Percentiles rank a stretch among this genome's conserved stretches.
phyloP scores from a whole-genome alignment of 1,140 invertebrate genomes.

The Amyelois transitella region DNA sequence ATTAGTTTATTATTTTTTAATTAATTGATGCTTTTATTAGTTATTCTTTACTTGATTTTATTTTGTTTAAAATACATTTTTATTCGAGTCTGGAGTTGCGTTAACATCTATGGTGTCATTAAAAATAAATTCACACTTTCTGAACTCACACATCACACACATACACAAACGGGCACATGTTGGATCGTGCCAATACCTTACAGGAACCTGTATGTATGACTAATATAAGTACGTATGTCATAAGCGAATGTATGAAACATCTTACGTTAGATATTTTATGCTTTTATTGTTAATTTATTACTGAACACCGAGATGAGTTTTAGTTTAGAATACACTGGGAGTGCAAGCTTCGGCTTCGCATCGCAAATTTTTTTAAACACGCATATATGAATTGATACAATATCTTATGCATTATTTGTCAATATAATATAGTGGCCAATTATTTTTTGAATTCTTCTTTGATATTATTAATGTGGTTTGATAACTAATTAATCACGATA shows the following conservation, averaged over 20 bases:
- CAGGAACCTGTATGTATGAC: neutral
- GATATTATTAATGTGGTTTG: neutral
- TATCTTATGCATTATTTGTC: neutral
- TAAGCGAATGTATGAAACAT: neutral
- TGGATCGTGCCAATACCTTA: neutral
- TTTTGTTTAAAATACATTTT: too few species aligned
- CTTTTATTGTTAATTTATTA: constrained; percentile 2
- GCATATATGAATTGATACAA: neutral
- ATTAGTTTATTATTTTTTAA: too few species aligned
- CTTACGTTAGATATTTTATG: neutral
- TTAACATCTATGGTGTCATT: too few species aligned
- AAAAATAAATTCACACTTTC: too few species aligned
- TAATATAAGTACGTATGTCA: neutral
- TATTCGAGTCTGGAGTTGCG: too few species aligned
- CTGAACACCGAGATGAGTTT: neutral
- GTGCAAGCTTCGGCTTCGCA: constrained; percentile 4
- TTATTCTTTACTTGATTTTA: too few species aligned
- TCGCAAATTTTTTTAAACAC: neutral
- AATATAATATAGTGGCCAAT: neutral
- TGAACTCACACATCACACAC: too few species aligned
- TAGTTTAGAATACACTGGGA: neutral
- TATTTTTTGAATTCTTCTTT: neutral
- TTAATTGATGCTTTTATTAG: too few species aligned
- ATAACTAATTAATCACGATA: neutral
- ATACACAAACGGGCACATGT: too few species aligned